Evolutionary conservation across 2,113 vertebrate genomes (phyloP).

Genomic region (Gallinago undulata): DNA sequence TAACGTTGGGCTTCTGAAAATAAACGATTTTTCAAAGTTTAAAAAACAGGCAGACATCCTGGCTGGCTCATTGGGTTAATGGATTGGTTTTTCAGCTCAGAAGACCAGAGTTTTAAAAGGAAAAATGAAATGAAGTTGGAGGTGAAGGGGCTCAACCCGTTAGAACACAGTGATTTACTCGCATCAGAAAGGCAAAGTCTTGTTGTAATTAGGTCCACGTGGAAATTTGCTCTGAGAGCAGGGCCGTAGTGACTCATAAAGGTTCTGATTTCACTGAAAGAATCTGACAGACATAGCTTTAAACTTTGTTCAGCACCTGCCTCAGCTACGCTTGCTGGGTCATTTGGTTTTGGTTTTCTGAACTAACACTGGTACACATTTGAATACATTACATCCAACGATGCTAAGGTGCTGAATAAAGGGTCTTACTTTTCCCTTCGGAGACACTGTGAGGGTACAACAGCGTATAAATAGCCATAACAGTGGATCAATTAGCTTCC

Average conservation of each 20-base stretch:
- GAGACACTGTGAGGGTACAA: slow-evolving; percentile 32
- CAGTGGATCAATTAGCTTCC: slow-evolving; percentile 50
- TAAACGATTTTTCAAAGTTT: slow-evolving; percentile 64
- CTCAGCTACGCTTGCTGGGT: background rate
- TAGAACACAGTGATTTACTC: background rate
- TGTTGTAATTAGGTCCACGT: background rate
- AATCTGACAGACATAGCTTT: background rate
- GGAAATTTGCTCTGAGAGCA: background rate
- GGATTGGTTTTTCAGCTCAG: background rate
- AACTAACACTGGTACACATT: background rate
- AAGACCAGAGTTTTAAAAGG: background rate
- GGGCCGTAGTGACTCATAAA: background rate
- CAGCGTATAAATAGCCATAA: slow-evolving; percentile 28
- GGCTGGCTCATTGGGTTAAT: background rate
- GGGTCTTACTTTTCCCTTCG: slow-evolving; percentile 21
- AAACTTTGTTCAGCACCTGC: background rate
- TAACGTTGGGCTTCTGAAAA: slow-evolving; percentile 94
- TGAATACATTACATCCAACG: background rate
- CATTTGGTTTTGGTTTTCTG: background rate
- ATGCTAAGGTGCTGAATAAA: background rate
- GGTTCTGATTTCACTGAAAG: background rate
- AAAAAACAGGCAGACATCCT: slow-evolving; percentile 30
- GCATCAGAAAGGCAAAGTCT: background rate
- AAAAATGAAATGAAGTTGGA: background rate
- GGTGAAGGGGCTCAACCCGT: background rate